A percentile compares a stretch with the other conserved stretches of the same genome.
Conservation (phyloP, 2,888 invertebrate genomes). For the Orthonychiurus folsomi region DNA sequence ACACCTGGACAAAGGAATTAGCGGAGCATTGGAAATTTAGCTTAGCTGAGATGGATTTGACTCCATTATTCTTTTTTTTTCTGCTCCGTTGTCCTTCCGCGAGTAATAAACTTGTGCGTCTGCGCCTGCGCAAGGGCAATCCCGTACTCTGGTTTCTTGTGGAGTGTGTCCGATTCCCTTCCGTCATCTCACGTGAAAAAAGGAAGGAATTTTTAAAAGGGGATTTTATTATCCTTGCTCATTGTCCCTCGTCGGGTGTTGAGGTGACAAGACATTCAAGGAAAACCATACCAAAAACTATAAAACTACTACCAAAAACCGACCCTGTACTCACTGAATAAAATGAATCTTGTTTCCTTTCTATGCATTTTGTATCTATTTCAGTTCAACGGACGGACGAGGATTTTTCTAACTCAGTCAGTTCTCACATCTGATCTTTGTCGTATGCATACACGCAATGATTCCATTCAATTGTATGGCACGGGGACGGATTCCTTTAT, state of each 20-base stretch:
- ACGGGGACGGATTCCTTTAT: no score
- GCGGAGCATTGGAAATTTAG: not conserved
- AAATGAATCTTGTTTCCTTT: no score
- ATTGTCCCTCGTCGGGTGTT: not conserved
- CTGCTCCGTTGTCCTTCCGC: no score
- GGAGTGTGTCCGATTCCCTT: not conserved
- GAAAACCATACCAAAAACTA: constrained; percentile 1
- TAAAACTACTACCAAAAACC: not conserved
- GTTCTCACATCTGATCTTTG: no score
- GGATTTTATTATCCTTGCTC: not conserved
- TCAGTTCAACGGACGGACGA: no score
- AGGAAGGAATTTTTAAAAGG: not conserved
- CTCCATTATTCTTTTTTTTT: not conserved
- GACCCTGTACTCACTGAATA: no score
- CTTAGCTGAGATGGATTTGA: not conserved
- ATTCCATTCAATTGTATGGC: no score
- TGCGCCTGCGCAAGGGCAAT: no score
- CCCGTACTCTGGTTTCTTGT: not conserved
- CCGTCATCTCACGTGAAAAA: not conserved
- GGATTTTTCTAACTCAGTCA: no score
- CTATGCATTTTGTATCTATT: no score
- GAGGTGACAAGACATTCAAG: not conserved
- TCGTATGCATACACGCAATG: no score
- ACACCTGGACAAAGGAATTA: not conserved
- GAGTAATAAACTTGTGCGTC: no score